These are phyloP conservation scores for Tetraodon nigroviridis DNA, from an alignment of 2,113 vertebrate species.

Conservation along the genomic window DNA sequence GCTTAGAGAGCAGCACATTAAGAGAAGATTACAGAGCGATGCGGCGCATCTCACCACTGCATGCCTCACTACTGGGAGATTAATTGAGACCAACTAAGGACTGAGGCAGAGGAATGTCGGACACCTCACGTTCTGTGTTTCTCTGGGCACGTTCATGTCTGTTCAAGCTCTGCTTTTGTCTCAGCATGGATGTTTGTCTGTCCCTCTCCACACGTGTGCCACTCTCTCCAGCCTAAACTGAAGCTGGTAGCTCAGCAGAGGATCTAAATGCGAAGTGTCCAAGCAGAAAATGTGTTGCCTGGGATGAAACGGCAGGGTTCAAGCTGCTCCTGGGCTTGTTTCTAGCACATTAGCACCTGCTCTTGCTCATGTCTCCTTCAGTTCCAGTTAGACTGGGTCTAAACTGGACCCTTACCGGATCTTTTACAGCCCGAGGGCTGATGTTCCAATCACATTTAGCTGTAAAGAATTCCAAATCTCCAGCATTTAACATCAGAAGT, in stretches of 20 bases:
- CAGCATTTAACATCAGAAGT: not conserved
- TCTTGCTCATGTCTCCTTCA: conserved; percentile 25
- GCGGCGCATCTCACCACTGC: conserved; percentile 49
- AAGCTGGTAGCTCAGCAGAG: conserved; percentile 26
- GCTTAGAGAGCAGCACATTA: conserved; percentile 88
- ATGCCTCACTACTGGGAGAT: conserved; percentile 57
- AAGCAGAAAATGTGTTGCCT: conserved; percentile 34
- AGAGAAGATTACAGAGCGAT: conserved; percentile 67
- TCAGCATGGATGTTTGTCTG: conserved; percentile 18
- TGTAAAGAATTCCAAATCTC: conserved; percentile 5
- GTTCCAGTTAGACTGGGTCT: conserved; percentile 7
- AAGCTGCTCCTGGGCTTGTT: conserved; percentile 33
- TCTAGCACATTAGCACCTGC: conserved; percentile 27
- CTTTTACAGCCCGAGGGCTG: not conserved
- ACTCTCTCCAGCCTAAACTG: conserved; percentile 30
- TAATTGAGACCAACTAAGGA: conserved; percentile 56
- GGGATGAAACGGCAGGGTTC: conserved; percentile 31
- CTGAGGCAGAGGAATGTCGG: conserved; percentile 32
- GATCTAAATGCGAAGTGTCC: conserved; percentile 44
- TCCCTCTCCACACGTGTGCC: conserved; percentile 12
- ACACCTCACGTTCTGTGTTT: conserved; percentile 12
- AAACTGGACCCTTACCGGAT: no score
- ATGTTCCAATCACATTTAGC: conserved; percentile 10
- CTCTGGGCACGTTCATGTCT: not conserved
- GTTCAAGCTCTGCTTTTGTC: not conserved